Evolutionary conservation across 2,113 vertebrate species (phyloP).

Genomic region (Glaucidium brasilianum): DNA sequence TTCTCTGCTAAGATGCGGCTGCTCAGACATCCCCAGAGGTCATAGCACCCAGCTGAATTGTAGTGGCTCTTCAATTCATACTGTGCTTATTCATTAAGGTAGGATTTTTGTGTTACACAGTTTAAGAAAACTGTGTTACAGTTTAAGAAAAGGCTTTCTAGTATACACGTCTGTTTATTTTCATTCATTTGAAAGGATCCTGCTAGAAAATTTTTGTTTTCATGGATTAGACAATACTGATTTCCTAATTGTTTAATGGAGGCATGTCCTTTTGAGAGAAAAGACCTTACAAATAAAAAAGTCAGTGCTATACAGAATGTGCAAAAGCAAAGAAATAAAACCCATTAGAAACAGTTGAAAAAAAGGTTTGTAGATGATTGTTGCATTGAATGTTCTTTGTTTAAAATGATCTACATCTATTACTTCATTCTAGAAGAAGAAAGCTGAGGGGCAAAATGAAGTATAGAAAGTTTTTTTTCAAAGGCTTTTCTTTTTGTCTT

Average conservation of each 20-base stretch:
- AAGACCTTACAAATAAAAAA: background rate
- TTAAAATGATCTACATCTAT: background rate
- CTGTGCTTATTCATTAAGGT: background rate
- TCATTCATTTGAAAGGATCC: background rate
- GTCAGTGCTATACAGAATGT: background rate
- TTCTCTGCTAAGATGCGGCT: background rate
- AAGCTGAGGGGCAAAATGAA: background rate
- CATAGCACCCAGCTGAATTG: background rate
- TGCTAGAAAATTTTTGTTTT: background rate
- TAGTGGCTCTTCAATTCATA: background rate
- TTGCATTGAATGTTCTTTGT: background rate
- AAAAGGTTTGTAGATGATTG: background rate
- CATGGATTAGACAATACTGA: no score
- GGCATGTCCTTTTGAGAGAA: background rate
- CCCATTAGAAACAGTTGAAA: background rate
- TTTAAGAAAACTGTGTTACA: background rate
- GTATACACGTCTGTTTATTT: background rate
- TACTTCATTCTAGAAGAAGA: background rate
- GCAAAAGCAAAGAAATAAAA: background rate
- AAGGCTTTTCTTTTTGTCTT: slow-evolving; percentile 33
- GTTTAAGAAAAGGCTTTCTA: background rate
- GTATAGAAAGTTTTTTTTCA: background rate
- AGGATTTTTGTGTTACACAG: background rate
- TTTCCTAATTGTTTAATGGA: background rate
- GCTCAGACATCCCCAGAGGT: background rate